Evolutionary conservation across 1,140 invertebrate species (phyloP).

Genomic region (Cylas formicarius): DNA sequence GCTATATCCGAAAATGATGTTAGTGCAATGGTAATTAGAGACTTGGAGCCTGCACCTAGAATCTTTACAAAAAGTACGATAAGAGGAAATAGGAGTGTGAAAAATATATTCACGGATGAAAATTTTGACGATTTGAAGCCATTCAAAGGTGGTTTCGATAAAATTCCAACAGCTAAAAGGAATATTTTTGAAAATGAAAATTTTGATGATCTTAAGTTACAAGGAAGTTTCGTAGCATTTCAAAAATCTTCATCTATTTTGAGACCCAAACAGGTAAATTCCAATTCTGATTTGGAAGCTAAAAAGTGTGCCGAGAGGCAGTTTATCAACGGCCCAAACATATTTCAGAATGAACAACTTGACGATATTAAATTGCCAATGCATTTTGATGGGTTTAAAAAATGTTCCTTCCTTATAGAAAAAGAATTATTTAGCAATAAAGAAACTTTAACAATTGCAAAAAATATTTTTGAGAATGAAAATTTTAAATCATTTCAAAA

Average conservation of each 20-base stretch:
- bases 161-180: no score
- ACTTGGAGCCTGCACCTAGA: no score
- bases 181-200: slow-evolving; percentile 5
- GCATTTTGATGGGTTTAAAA: background rate
- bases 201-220: slow-evolving; percentile 6
- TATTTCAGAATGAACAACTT: slow-evolving; percentile 17
- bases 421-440: slow-evolving; percentile 3
- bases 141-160: no score
- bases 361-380: slow-evolving; percentile 2
- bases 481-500: slow-evolving; percentile 6
- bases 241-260: slow-evolving; percentile 1
- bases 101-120: no score
- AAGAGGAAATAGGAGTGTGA: no score
- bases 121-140: no score
- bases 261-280: background rate
- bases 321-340: background rate
- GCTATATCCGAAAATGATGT: no score
- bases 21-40: no score
- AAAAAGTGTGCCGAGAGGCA: slow-evolving; percentile 2
- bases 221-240: background rate
- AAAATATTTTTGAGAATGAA: slow-evolving; percentile 15
- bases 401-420: background rate
- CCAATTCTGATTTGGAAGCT: background rate
- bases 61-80: no score
- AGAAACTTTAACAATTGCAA: background rate